Conservation (phyloP, 2,797 vertebrate genomes). For the Gadopsis bispinosus region DNA sequence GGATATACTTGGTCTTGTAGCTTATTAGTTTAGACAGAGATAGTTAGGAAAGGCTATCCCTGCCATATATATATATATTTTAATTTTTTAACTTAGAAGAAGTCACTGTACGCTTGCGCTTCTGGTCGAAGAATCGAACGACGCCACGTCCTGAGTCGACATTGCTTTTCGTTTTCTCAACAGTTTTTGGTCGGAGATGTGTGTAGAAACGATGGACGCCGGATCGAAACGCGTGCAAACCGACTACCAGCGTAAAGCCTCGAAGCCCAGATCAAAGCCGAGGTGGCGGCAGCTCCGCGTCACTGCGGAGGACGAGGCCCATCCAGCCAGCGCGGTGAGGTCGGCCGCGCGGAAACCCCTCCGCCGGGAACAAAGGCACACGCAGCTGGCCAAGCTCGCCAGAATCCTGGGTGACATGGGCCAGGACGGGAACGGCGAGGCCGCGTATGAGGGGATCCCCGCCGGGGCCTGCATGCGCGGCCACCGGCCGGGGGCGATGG, state of each 20-base stretch:
- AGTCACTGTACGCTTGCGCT: not conserved
- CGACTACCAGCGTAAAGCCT: not conserved
- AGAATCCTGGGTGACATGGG: rapidly evolving
- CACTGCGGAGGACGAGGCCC: slow-evolving; percentile 29
- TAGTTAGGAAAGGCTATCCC: rapidly evolving
- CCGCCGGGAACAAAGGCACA: slow-evolving; percentile 21
- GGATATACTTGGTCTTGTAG: rapidly evolving
- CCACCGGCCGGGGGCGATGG: slow-evolving; percentile 70
- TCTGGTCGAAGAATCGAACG: not conserved
- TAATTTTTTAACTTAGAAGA: not conserved
- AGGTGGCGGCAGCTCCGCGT: slow-evolving; percentile 32
- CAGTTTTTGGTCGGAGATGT: slow-evolving; percentile 72
- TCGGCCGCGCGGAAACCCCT: slow-evolving; percentile 31
- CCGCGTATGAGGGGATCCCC: rapidly evolving
- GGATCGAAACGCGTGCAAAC: slow-evolving; percentile 5
- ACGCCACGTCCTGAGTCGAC: not conserved
- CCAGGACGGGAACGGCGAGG: rapidly evolving
- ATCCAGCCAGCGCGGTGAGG: not conserved
- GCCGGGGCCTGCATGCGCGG: not conserved
- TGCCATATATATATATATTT: rapidly evolving
- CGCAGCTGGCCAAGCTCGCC: not conserved
- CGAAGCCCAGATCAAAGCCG: slow-evolving; percentile 14
- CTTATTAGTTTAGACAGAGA: rapidly evolving
- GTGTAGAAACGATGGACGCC: slow-evolving; percentile 56
- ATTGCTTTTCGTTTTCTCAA: not conserved